phyloP scores from a whole-genome alignment of 2,797 vertebrate genomes.

The Muscicapa striata region DNA sequence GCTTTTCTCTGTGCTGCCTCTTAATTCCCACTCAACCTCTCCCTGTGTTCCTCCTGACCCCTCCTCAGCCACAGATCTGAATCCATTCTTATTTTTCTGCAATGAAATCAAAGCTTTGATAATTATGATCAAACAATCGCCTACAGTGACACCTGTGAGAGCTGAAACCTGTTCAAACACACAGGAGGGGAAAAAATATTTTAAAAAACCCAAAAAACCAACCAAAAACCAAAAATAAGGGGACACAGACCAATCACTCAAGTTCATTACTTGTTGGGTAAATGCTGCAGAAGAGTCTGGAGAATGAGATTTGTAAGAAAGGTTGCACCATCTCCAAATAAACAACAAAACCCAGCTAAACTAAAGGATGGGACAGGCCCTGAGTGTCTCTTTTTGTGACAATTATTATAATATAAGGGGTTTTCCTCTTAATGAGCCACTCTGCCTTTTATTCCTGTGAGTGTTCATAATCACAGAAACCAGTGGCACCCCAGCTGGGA shows the following conservation, averaged over 20 bases:
- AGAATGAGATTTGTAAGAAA: background rate
- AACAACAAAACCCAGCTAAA: background rate
- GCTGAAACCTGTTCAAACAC: background rate
- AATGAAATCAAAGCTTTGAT: background rate
- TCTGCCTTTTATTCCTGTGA: background rate
- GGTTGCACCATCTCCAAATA: background rate
- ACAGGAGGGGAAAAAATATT: fast-evolving
- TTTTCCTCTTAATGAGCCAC: background rate
- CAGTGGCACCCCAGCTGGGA: background rate
- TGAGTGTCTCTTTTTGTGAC: background rate
- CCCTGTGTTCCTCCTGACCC: background rate
- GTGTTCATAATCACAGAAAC: background rate
- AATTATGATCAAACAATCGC: background rate
- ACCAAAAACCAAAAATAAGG: too few species aligned
- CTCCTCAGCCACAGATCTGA: background rate
- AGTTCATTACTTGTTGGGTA: background rate
- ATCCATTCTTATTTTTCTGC: background rate
- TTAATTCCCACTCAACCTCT: background rate
- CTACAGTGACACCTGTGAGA: conserved; percentile 22
- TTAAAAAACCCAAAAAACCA: too few species aligned
- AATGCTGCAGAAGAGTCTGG: background rate
- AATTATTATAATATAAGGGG: background rate
- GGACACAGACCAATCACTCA: background rate
- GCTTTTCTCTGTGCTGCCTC: background rate
- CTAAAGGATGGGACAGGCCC: background rate